These are phyloP conservation scores for Cephalopholis sonnerati DNA, from an alignment of 2,113 vertebrate genomes.

Conservation along the genomic window DNA sequence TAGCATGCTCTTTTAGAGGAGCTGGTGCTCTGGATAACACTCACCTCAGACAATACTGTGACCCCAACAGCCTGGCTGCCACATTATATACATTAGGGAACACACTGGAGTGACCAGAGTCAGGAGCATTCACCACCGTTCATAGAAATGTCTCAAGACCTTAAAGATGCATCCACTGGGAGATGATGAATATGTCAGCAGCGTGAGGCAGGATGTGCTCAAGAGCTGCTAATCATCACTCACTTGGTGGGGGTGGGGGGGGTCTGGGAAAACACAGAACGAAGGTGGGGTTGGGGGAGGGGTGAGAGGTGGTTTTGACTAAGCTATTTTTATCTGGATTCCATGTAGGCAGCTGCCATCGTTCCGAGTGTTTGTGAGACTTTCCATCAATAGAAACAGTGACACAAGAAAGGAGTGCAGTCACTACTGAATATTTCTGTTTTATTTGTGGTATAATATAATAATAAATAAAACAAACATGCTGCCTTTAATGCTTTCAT, in stretches of 20 bases:
- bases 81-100: background rate
- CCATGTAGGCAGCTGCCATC: conserved; percentile 78
- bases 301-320: conserved; percentile 20
- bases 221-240: conserved; percentile 60
- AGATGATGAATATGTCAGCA: conserved; percentile 35
- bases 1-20: conserved; percentile 4
- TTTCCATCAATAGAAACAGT: conserved; percentile 25
- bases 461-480: background rate
- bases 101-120: conserved; percentile 5
- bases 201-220: conserved; percentile 18
- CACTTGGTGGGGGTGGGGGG: background rate
- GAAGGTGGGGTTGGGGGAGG: conserved; percentile 28
- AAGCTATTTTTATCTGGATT: conserved; percentile 79
- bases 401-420: background rate
- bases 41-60: background rate
- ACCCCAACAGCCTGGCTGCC: conserved; percentile 8
- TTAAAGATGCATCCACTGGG: background rate
- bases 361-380: conserved; percentile 44
- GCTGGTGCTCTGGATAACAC: background rate
- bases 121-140: background rate
- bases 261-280: background rate
- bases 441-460: background rate
- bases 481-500: conserved; percentile 33
- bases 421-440: background rate
- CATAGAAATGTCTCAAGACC: conserved; percentile 6